A percentile compares a stretch with the other conserved stretches of the same genome.
phyloP scores from a whole-genome alignment of 30 jellyfish, hydroid and myxozoan species.

The Hydractinia echinata region DNA sequence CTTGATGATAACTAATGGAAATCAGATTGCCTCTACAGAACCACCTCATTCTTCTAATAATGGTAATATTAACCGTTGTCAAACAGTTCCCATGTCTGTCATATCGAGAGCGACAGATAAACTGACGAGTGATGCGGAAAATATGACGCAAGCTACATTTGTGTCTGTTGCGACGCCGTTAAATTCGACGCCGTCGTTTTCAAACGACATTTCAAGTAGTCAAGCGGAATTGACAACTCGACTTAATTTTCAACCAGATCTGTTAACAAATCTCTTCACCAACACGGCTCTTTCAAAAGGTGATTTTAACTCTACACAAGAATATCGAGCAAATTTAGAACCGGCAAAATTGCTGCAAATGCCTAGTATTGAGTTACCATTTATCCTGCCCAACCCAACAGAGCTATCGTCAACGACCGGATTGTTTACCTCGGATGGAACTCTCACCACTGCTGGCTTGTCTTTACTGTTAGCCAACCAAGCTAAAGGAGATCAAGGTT shows the following conservation, averaged over 20 bases:
- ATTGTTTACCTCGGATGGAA: conserved; percentile 40
- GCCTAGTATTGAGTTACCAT: conserved; percentile 46
- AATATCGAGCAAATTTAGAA: not conserved
- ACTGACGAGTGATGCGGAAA: not conserved
- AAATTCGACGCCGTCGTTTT: not conserved
- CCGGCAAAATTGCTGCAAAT: not conserved
- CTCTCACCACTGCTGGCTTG: conserved; percentile 38
- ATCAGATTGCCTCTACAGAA: conserved; percentile 33
- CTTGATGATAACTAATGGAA: conserved; percentile 45
- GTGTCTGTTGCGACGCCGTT: not conserved
- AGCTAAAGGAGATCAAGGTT: not conserved
- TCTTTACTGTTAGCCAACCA: conserved; percentile 37
- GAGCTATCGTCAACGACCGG: conserved; percentile 34
- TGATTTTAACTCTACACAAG: not conserved
- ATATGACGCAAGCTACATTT: not conserved
- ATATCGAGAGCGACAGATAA: not conserved
- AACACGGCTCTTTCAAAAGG: not conserved
- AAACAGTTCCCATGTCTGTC: not conserved
- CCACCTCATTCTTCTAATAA: not conserved
- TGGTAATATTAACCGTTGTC: not conserved
- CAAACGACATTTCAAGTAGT: not conserved
- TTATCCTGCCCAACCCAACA: conserved; percentile 47
- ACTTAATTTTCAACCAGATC: not conserved
- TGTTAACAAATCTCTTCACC: conserved; percentile 1
- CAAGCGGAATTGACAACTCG: not conserved